These are phyloP conservation scores for Drosophila vallismaia DNA, from an alignment of 2,888 invertebrate species.

Conservation along the genomic window DNA sequence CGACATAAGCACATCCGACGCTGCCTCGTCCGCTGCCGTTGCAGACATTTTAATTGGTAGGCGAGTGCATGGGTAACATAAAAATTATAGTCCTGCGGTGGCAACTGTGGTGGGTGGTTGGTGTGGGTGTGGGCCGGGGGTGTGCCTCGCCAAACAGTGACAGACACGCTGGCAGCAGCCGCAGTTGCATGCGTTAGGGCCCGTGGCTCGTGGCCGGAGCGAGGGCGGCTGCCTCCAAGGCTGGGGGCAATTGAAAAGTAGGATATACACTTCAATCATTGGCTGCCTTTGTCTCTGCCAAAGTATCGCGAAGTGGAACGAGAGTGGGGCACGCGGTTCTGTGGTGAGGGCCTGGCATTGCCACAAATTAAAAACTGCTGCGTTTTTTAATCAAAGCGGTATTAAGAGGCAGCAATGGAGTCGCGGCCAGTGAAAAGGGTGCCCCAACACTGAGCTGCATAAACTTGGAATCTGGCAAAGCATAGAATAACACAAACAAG, in stretches of 20 bases:
- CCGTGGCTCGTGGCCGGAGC: neutral
- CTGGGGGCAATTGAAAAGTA: slow-evolving; percentile 76
- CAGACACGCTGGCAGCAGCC: slow-evolving; percentile 44
- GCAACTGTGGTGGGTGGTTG: slow-evolving; percentile 22
- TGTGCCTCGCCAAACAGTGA: slow-evolving; percentile 49
- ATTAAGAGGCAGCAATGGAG: slow-evolving; percentile 54
- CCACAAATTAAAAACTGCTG: slow-evolving; percentile 78
- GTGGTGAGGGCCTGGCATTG: slow-evolving; percentile 50
- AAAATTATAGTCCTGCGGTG: slow-evolving; percentile 72
- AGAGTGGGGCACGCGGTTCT: slow-evolving; percentile 14
- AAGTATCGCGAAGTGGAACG: slow-evolving; percentile 41
- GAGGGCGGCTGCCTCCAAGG: slow-evolving; percentile 48
- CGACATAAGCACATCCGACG: slow-evolving; percentile 80
- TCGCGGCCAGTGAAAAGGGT: neutral
- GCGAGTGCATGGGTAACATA: slow-evolving; percentile 80
- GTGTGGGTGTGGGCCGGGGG: neutral
- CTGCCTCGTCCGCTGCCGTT: slow-evolving; percentile 50
- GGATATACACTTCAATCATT: slow-evolving; percentile 67
- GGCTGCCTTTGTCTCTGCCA: slow-evolving; percentile 58
- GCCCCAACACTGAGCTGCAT: slow-evolving; percentile 28
- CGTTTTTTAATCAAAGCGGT: slow-evolving; percentile 78
- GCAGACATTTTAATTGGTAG: slow-evolving; percentile 81
- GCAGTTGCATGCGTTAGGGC: neutral
- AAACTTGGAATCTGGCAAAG: slow-evolving; percentile 9
- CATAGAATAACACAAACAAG: neutral